Conservation (phyloP, 2,113 vertebrate genomes). For the Pteropus alecto region DNA sequence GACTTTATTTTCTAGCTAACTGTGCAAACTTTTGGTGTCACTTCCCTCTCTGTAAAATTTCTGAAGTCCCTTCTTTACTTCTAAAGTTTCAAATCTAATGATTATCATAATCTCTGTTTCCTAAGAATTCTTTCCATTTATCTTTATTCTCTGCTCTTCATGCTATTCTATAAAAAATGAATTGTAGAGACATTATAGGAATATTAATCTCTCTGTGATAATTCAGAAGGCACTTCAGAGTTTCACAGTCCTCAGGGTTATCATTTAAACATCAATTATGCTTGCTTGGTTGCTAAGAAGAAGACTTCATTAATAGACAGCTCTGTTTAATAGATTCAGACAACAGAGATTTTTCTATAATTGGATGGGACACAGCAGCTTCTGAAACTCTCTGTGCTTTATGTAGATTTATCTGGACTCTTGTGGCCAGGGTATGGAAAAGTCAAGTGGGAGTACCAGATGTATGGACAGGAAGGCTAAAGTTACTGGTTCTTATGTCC, state of each 20-base stretch:
- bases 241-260: constrained; percentile 26
- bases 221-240: constrained; percentile 37
- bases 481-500: background rate
- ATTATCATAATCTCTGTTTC: background rate
- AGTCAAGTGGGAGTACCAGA: too few species aligned
- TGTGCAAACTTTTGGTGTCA: background rate
- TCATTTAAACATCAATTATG: constrained; percentile 59
- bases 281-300: constrained; percentile 47
- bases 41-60: background rate
- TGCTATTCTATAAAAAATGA: constrained; percentile 7
- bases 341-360: background rate
- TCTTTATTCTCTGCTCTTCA: constrained; percentile 27
- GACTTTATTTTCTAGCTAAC: background rate
- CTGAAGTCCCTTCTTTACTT: background rate
- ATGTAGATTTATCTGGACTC: background rate
- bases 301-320: constrained; percentile 46
- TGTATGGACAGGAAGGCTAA: background rate
- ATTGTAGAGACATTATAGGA: background rate
- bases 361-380: constrained; percentile 1
- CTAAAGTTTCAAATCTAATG: background rate
- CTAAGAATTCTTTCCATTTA: background rate
- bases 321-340: constrained; percentile 23
- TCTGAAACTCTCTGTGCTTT: background rate
- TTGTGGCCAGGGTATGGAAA: background rate
- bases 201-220: constrained; percentile 52